Conservation (phyloP, 2,113 vertebrate species). For the Suncus etruscus region DNA sequence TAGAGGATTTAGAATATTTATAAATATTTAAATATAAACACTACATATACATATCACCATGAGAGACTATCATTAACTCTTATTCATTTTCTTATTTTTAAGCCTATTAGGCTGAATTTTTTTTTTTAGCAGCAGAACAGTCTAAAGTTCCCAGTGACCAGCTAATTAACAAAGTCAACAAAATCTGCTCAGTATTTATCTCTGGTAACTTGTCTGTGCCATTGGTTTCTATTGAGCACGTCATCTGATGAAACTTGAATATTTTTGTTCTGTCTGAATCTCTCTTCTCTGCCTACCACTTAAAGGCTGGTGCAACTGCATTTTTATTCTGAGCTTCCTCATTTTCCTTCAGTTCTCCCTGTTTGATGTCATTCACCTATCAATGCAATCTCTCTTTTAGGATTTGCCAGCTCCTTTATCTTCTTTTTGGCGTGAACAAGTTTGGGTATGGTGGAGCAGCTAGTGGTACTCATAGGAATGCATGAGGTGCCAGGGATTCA, state of each 20-base stretch:
- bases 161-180: neutral
- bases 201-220: neutral
- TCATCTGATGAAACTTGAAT: neutral
- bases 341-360: neutral
- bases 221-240: neutral
- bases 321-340: neutral
- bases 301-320: neutral
- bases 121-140: neutral
- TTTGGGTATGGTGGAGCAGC: no score
- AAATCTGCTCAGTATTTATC: neutral
- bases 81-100: neutral
- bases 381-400: neutral
- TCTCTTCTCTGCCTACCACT: neutral
- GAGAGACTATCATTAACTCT: neutral
- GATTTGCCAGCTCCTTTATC: neutral
- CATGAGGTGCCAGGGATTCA: no score
- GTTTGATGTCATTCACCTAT: neutral
- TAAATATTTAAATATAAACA: neutral
- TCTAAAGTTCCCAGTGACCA: neutral
- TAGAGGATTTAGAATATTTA: conserved; percentile 26
- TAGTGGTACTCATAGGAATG: no score
- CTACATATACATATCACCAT: no score
- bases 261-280: neutral
- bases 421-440: no score
- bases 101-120: neutral